Conservation (phyloP, 2,888 invertebrate genomes). For the Lithophane socia region DNA sequence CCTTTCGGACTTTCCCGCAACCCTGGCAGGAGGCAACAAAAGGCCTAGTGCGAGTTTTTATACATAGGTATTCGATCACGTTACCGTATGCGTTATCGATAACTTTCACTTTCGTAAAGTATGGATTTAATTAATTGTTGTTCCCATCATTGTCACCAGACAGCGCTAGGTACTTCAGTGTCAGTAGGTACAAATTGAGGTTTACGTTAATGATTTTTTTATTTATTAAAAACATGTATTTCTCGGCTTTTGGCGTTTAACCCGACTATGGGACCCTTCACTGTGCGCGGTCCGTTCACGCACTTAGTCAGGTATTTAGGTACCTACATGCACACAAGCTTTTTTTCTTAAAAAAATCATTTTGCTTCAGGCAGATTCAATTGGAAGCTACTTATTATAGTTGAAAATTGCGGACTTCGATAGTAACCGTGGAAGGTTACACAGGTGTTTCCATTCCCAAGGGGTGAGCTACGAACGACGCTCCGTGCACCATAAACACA, state of each 20-base stretch:
- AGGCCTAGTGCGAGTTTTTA: neutral
- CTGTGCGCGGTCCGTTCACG: neutral
- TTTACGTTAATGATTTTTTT: too few species aligned
- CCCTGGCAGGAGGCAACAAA: too few species aligned
- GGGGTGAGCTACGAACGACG: conserved; percentile 55
- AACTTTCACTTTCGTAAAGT: neutral
- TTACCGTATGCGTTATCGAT: neutral
- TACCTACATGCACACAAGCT: too few species aligned
- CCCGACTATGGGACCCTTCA: neutral
- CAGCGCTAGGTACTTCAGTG: neutral
- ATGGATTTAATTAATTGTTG: neutral
- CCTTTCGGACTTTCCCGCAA: too few species aligned
- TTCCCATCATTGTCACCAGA: neutral
- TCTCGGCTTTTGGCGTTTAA: neutral
- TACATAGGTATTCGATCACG: too few species aligned
- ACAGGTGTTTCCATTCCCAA: conserved; percentile 77
- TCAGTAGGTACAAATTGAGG: neutral
- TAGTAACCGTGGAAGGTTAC: neutral
- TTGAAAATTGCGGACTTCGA: conserved; percentile 12
- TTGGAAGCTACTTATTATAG: conserved; percentile 2
- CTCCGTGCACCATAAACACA: neutral
- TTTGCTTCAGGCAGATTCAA: neutral
- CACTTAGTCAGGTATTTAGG: too few species aligned
- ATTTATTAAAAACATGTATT: too few species aligned
- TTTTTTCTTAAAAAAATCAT: neutral